Evolutionary conservation across 2,797 vertebrate genomes (phyloP).

Genomic region (Glyptemys insculpta): DNA sequence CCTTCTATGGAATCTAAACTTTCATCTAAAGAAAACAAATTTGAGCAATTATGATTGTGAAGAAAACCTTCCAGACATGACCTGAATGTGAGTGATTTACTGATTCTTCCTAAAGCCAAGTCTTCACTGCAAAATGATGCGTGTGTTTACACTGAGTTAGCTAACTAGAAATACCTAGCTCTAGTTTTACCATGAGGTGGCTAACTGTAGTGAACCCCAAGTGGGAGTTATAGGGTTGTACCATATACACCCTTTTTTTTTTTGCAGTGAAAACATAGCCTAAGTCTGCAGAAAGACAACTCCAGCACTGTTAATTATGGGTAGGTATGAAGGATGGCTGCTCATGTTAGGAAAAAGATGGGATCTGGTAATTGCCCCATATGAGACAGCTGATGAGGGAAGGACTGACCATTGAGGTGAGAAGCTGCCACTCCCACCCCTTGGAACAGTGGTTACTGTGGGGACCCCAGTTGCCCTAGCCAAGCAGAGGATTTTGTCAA

Average conservation of each 20-base stretch:
- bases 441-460: background rate
- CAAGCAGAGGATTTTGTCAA: background rate
- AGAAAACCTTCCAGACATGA: background rate
- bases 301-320: background rate
- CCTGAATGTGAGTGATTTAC: background rate
- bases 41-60: background rate
- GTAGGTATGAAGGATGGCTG: background rate
- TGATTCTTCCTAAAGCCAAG: background rate
- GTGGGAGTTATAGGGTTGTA: background rate
- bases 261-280: background rate
- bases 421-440: background rate
- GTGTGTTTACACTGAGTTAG: background rate
- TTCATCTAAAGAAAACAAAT: background rate
- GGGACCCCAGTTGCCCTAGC: background rate
- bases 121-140: background rate
- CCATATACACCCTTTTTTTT: background rate
- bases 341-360: background rate
- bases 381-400: background rate
- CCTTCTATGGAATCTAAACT: background rate
- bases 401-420: background rate
- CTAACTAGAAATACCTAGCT: background rate
- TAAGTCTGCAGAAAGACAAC: background rate
- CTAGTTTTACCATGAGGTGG: background rate
- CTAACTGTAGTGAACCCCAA: background rate
- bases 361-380: background rate